Evolutionary conservation across 2,797 vertebrate species (phyloP).

Genomic region (Megaceryle alcyon): DNA sequence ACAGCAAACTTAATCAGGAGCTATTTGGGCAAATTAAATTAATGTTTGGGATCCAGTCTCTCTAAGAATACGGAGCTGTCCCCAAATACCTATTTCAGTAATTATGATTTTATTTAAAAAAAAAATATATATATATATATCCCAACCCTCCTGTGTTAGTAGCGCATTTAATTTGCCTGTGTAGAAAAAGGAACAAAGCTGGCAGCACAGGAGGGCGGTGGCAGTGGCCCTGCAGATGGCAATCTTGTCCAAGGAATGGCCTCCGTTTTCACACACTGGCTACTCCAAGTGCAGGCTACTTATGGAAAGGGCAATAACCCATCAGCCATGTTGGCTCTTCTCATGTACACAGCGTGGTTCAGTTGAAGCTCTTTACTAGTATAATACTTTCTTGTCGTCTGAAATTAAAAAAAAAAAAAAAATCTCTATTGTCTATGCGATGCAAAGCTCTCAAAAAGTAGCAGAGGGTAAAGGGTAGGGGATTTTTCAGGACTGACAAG

Average conservation of each 20-base stretch:
- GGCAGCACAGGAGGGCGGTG: neutral
- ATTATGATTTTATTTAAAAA: neutral
- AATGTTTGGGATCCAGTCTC: neutral
- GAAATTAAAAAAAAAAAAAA: neutral
- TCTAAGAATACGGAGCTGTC: neutral
- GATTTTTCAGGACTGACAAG: neutral
- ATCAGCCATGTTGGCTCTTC: neutral
- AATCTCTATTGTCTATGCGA: neutral
- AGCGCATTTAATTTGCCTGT: neutral
- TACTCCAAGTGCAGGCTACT: accelerated
- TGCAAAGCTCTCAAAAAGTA: neutral
- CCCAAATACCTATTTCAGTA: neutral
- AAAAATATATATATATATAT: too few species aligned
- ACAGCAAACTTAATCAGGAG: neutral
- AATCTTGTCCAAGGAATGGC: slow-evolving; percentile 68
- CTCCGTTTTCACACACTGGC: neutral
- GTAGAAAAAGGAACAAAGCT: neutral
- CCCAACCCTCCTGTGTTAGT: neutral
- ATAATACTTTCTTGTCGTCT: neutral
- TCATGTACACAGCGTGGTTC: neutral
- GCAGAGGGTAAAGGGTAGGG: neutral
- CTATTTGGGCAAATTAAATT: neutral
- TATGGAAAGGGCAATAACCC: neutral
- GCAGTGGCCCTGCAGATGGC: slow-evolving; percentile 68
- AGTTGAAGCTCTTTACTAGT: neutral